Conservation (phyloP, 1,140 invertebrate genomes). For the Catajapyx aquilonaris region DNA sequence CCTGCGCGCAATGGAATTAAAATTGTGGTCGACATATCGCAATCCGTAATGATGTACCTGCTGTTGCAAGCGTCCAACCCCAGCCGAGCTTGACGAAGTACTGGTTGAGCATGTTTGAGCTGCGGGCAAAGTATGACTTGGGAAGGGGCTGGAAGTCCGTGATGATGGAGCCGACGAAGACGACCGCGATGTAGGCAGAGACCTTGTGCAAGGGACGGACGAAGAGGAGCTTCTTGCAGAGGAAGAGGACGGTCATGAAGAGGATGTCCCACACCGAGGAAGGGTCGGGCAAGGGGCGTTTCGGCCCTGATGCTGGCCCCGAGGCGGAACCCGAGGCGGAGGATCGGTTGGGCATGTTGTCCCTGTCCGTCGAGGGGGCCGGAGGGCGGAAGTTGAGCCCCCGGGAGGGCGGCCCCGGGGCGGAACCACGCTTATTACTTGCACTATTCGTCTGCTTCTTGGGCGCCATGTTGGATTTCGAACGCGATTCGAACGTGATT, state of each 20-base stretch:
- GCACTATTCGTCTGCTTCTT: no score
- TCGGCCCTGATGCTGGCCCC: constrained; percentile 21
- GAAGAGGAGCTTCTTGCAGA: constrained; percentile 69
- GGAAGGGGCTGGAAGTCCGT: constrained; percentile 63
- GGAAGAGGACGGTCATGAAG: constrained; percentile 57
- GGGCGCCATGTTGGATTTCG: no score
- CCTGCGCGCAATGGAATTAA: constrained; percentile 43
- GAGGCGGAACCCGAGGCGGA: no score
- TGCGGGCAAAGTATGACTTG: constrained; percentile 64
- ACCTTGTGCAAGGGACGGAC: constrained; percentile 71
- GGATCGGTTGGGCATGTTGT: no score
- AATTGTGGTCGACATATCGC: constrained; percentile 26
- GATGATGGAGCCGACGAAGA: constrained; percentile 65
- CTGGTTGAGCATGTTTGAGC: constrained; percentile 69
- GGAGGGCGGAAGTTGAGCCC: no score
- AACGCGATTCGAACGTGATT: no score
- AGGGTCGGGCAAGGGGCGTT: constrained; percentile 56
- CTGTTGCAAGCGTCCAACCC: constrained; percentile 80
- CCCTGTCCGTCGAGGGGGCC: no score
- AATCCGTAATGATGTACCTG: no score
- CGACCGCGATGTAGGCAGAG: constrained; percentile 50
- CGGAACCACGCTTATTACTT: no score
- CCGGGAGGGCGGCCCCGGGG: no score
- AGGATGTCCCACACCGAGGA: constrained; percentile 60
- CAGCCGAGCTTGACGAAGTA: constrained; percentile 91